Evolutionary conservation across 2,888 invertebrate genomes (phyloP).

Genomic region (Fragum fragum): DNA sequence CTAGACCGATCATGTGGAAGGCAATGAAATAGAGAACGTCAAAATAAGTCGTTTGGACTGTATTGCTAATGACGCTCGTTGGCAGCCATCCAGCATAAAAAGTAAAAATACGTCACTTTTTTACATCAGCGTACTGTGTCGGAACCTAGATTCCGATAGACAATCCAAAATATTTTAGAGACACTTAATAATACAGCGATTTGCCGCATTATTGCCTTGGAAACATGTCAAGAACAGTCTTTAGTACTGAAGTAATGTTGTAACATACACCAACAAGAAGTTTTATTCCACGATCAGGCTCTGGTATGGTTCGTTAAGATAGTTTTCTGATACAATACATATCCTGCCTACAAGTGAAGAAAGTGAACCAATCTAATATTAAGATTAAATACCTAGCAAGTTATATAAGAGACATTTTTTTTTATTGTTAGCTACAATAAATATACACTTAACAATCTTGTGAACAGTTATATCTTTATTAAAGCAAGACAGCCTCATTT

Average conservation of each 20-base stretch:
- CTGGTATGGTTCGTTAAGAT: too few relatives aligned
- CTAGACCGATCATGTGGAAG: background rate
- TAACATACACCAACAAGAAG: background rate
- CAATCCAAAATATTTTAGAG: constrained; percentile 6
- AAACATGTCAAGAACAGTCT: background rate
- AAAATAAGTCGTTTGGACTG: constrained; percentile 1
- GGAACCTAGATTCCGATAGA: background rate
- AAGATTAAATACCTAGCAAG: too few relatives aligned
- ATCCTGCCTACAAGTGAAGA: too few relatives aligned
- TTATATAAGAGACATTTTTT: too few relatives aligned
- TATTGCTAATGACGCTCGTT: background rate
- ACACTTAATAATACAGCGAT: background rate
- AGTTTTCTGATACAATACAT: too few relatives aligned
- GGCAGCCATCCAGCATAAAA: background rate
- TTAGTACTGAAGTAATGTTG: background rate
- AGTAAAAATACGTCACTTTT: constrained; percentile 1
- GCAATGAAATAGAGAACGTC: background rate
- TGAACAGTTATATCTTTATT: too few relatives aligned
- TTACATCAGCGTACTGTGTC: background rate
- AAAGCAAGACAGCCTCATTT: too few relatives aligned
- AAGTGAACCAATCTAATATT: too few relatives aligned
- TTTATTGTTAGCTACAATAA: too few relatives aligned
- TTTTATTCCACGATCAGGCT: too few relatives aligned
- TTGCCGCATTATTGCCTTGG: constrained; percentile 3
- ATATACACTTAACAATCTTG: too few relatives aligned